phyloP scores from a whole-genome alignment of 1,140 invertebrate genomes.

The Drosophila ironensis region DNA sequence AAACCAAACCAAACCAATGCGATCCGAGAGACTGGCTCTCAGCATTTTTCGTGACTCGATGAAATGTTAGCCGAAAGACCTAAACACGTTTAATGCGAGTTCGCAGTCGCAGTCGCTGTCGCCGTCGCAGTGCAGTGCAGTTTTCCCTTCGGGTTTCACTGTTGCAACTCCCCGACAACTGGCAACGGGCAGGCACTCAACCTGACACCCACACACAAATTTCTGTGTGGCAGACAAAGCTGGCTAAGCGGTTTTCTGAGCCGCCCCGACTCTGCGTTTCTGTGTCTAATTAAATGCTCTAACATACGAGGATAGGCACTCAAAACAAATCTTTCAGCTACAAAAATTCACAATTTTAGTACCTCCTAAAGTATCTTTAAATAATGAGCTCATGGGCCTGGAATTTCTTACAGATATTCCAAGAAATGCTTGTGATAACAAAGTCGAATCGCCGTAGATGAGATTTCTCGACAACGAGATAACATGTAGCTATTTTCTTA shows the following conservation, averaged over 20 bases:
- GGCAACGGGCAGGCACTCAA: conserved; percentile 14
- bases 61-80: conserved; percentile 62
- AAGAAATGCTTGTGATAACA: no score
- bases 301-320: conserved; percentile 2
- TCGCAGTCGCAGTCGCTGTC: no score
- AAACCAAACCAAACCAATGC: not conserved
- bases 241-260: conserved; percentile 44
- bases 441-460: no score
- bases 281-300: conserved; percentile 54
- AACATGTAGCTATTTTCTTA: no score
- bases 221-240: conserved; percentile 14
- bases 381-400: no score
- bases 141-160: conserved; percentile 35
- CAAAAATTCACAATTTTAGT: no score
- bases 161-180: not conserved
- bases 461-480: no score
- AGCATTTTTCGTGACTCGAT: conserved; percentile 54
- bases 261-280: conserved; percentile 3
- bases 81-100: conserved; percentile 71
- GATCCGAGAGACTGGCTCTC: conserved; percentile 11
- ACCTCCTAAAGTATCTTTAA: not conserved
- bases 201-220: conserved; percentile 66
- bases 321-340: not conserved
- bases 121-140: no score
- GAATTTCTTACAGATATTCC: no score